A percentile compares a stretch with the other conserved stretches of the same genome.
phyloP scores from a whole-genome alignment of 2,888 invertebrate genomes.

The Crocallis elinguaria region DNA sequence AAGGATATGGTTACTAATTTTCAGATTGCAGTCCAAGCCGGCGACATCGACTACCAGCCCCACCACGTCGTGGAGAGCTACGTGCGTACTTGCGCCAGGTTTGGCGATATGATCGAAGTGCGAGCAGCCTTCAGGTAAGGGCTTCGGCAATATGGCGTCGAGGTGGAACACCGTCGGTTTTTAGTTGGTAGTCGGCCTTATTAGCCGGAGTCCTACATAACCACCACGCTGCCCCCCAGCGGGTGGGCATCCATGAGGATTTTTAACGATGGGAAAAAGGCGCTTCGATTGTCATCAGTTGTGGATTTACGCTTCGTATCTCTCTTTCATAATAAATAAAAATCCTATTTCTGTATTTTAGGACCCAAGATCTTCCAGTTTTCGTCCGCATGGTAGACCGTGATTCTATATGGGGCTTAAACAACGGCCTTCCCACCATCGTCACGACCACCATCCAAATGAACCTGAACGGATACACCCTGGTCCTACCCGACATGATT shows the following conservation, averaged over 20 bases:
- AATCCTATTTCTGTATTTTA: slow-evolving; percentile 41
- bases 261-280: too few relatives aligned
- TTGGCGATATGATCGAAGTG: slow-evolving; percentile 86
- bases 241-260: too few relatives aligned
- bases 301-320: background rate
- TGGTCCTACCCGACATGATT: slow-evolving; percentile 92
- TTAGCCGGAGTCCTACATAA: too few relatives aligned
- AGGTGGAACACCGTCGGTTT: too few relatives aligned
- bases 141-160: background rate
- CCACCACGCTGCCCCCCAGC: too few relatives aligned
- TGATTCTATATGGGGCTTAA: slow-evolving; percentile 87
- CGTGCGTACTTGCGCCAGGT: slow-evolving; percentile 82
- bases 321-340: background rate
- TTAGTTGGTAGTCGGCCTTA: too few relatives aligned
- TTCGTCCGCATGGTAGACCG: slow-evolving; percentile 93
- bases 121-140: slow-evolving; percentile 71
- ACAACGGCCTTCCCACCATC: slow-evolving; percentile 89
- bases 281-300: too few relatives aligned
- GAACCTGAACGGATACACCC: slow-evolving; percentile 87
- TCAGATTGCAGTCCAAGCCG: slow-evolving; percentile 71
- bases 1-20: too few relatives aligned
- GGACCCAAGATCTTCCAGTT: slow-evolving; percentile 88
- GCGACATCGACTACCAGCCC: slow-evolving; percentile 78
- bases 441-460: slow-evolving; percentile 89
- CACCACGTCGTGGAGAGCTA: slow-evolving; percentile 84